Evolutionary conservation across 1,140 invertebrate species (phyloP), one percentile per base, ranked within the genome.

Genomic region (Cryptotermes secundus): DNA sequence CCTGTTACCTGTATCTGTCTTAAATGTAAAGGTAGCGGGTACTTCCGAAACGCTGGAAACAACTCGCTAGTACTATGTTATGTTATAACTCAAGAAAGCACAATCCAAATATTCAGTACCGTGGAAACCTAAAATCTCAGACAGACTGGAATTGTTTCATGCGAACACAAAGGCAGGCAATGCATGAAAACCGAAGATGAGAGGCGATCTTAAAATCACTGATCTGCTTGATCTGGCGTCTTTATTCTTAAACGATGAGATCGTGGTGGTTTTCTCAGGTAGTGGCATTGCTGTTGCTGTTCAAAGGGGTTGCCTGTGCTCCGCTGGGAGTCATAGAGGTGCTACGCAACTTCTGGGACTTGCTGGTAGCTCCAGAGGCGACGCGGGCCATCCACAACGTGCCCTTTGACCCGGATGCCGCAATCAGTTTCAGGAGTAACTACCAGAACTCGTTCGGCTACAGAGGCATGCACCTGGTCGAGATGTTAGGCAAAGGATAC

Each of bases 381-480:
- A 72, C 59, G 7, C 26, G 59, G 4, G 59, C 59, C n/a, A 31
- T n/a, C 9, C 81, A 49, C 12, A 22, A n/a, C 24, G 38, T 82
- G 14, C 81, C 81, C 38, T 82, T 82, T 59, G 81, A 82, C 81
- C 81, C 81, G 7, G 81, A 82, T 26, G 81, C 0, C 3, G 81
- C 16, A 38, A 16, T 82, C 42, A 26, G 1, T 9, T 34, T 34
- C n/a, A 82, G 81, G 26, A 16, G 16, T 26, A n/a, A 42, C 7
- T 82, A 49, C 81, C 31, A 34, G 6, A 38, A 16, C 0, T 16
- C 42, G 26, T 82, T 49, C 16, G 81, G 81, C 81, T 19, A 22
- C 22, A 34, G 35, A n/a, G 81, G 81, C 26, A 26, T 31, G 16
- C 10, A 7, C 10, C 81, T 82, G 24, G 26, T 82, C 24, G 81